Evolutionary conservation across 2,888 invertebrate genomes (phyloP), one percentile per base, ranked within the genome.

Genomic region (Corbicula japonica): DNA sequence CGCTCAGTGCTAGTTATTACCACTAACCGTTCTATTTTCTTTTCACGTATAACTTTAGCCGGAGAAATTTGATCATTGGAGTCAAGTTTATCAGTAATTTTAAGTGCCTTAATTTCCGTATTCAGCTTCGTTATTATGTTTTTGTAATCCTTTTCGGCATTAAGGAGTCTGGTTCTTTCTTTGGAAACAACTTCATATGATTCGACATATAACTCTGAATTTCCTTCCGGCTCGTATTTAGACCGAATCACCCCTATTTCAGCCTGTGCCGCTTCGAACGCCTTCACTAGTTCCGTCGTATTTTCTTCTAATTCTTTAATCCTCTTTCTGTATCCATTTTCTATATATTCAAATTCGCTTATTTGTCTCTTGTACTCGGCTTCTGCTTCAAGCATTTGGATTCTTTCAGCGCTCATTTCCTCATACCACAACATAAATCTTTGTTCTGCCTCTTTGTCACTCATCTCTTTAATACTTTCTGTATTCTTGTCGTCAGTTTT

Each of bases 381-480:
- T 18, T 73, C 72, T 1, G 54, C 56, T 41, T 66, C 68, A 5
- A 78, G 50, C 58, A 78, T 73, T 32, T 26, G 21, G 3, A 66
- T 23, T 34, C 77, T 23, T 32, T 78, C 77, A 2, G 30, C 32
- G n/a, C 54, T 34, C 2, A 78, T 46, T 23, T 73, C 73, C 5
- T 68, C 73, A 69, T 78, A 78, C 77, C 77, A 78, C 4, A 32
- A 35, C 18, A 78, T 72, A 61, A 78, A 78, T n/a, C 30, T 68
- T 2, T 30, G 41, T n/a, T 78, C 77, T 1, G 77, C 62, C 18
- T 68, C 38, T n/a, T 78, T 78, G 10, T 73, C 77, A 52, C 5
- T 30, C 1, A 60, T 21, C 4, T 32, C 34, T 41, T 38, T 46
- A n/a, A 30, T 15, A 18, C n/a, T 32, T 15, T n/a, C 30, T 26